Conservation (phyloP, 2,888 invertebrate species). For the Diogma glabrata region DNA sequence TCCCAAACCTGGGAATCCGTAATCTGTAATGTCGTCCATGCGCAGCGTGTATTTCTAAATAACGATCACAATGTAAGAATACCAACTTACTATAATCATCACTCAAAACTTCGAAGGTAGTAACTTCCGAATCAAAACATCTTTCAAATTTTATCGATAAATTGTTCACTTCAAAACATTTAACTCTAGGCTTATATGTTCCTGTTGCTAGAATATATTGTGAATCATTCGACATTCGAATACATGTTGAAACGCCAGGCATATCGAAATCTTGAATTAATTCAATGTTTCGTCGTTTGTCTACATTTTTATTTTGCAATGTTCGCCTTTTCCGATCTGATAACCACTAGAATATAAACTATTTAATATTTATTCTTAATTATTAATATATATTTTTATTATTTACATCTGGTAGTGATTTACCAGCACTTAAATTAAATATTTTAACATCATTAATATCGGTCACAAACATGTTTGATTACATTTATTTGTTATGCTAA, state of each 20-base stretch:
- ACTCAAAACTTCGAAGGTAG: slow-evolving; percentile 84
- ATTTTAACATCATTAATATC: slow-evolving; percentile 95
- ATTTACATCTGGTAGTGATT: slow-evolving; percentile 91
- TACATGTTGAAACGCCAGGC: slow-evolving; percentile 83
- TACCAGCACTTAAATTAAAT: slow-evolving; percentile 93
- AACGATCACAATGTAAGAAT: slow-evolving; percentile 77
- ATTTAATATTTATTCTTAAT: neutral
- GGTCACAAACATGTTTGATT: slow-evolving; percentile 87
- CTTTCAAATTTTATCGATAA: slow-evolving; percentile 95
- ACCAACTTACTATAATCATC: slow-evolving; percentile 91
- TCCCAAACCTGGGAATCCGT: slow-evolving; percentile 88
- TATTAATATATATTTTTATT: slow-evolving; percentile 17
- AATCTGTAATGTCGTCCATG: slow-evolving; percentile 84
- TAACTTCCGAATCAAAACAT: slow-evolving; percentile 92
- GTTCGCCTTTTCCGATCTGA: slow-evolving; percentile 71
- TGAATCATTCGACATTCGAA: slow-evolving; percentile 80
- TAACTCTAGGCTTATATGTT: slow-evolving; percentile 89
- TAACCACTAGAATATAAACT: slow-evolving; percentile 57
- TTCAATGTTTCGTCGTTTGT: slow-evolving; percentile 81
- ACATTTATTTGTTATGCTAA: no score
- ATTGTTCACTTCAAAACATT: slow-evolving; percentile 94
- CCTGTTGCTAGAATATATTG: slow-evolving; percentile 88
- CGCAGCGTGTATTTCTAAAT: slow-evolving; percentile 90
- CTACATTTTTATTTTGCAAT: slow-evolving; percentile 78
- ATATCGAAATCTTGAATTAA: slow-evolving; percentile 99